phyloP scores from a whole-genome alignment of 2,888 invertebrate species.

The Vanessa cardui region DNA sequence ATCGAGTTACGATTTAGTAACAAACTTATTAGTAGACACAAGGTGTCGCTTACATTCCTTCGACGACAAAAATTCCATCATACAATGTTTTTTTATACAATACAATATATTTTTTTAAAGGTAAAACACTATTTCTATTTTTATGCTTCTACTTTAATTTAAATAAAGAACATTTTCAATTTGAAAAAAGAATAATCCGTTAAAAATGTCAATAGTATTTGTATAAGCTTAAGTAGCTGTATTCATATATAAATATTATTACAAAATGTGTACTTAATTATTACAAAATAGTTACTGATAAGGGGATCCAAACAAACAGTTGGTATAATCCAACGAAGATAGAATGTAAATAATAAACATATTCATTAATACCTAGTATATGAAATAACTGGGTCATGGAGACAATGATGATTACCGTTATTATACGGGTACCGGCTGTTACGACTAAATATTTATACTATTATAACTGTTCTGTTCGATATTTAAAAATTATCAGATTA shows the following conservation, averaged over 20 bases:
- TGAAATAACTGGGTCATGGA: constrained; percentile 38
- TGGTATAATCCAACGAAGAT: constrained; percentile 21
- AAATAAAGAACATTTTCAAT: too few species aligned
- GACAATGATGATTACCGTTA: constrained; percentile 28
- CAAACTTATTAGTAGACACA: too few species aligned
- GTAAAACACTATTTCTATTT: too few species aligned
- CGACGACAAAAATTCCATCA: too few species aligned
- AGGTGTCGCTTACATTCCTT: too few species aligned
- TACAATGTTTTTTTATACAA: too few species aligned
- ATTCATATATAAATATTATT: constrained; percentile 11
- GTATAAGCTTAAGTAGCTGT: neutral
- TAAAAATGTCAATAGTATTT: neutral
- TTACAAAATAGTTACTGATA: constrained; percentile 23
- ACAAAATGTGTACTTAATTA: constrained; percentile 17
- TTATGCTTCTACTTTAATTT: too few species aligned
- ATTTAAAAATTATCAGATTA: too few species aligned
- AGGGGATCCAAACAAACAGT: constrained; percentile 12
- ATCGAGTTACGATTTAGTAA: too few species aligned
- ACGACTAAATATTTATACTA: constrained; percentile 32
- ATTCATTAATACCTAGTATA: constrained; percentile 12
- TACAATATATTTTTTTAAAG: too few species aligned
- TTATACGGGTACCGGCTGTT: constrained; percentile 28
- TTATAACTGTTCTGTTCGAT: too few species aligned
- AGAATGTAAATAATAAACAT: constrained; percentile 16
- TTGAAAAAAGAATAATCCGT: neutral